Percentiles rank a stretch among this genome's conserved stretches.
Conservation (phyloP, 2,113 vertebrate genomes). For the Uria aalge region DNA sequence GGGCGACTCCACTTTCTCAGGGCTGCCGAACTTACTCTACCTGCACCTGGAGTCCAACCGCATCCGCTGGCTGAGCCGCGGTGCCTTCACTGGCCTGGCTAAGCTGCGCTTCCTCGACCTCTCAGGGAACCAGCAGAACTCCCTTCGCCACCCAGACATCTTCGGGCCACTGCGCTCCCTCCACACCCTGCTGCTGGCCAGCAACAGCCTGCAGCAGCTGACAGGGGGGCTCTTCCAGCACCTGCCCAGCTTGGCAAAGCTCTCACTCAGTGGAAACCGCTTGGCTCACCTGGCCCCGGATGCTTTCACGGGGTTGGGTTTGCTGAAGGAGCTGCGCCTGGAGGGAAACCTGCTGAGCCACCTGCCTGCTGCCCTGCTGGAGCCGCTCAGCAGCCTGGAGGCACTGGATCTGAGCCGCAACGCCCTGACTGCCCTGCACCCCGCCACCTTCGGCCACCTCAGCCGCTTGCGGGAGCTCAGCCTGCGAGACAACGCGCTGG, state of each 20-base stretch:
- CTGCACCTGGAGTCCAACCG: constrained; percentile 91
- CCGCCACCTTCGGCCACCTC: constrained; percentile 76
- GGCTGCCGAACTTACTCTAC: constrained; percentile 83
- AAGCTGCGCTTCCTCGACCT: constrained; percentile 91
- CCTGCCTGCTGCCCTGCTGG: constrained; percentile 81
- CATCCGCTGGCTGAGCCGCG: constrained; percentile 85
- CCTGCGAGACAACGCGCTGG: constrained; percentile 85
- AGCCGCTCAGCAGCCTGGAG: constrained; percentile 84
- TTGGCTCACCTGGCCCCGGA: constrained; percentile 79
- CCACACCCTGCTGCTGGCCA: constrained; percentile 85
- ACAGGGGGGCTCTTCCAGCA: constrained; percentile 83
- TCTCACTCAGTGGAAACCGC: constrained; percentile 86
- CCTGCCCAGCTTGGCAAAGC: constrained; percentile 81
- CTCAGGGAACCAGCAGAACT: constrained; percentile 86
- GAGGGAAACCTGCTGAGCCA: constrained; percentile 86
- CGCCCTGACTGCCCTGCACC: constrained; percentile 75
- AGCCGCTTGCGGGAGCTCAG: constrained; percentile 82
- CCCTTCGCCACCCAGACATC: constrained; percentile 76
- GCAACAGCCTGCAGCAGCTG: constrained; percentile 85
- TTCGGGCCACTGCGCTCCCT: constrained; percentile 84
- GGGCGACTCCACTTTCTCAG: constrained; percentile 85
- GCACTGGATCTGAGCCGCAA: constrained; percentile 89
- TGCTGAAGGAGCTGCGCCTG: constrained; percentile 83
- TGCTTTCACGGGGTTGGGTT: constrained; percentile 81
- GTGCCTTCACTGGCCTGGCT: constrained; percentile 82